A percentile compares a stretch with the other conserved stretches of the same genome.
These are phyloP conservation scores for Drosophila azteca DNA, from an alignment of 1,140 invertebrate genomes.

Conservation along the genomic window DNA sequence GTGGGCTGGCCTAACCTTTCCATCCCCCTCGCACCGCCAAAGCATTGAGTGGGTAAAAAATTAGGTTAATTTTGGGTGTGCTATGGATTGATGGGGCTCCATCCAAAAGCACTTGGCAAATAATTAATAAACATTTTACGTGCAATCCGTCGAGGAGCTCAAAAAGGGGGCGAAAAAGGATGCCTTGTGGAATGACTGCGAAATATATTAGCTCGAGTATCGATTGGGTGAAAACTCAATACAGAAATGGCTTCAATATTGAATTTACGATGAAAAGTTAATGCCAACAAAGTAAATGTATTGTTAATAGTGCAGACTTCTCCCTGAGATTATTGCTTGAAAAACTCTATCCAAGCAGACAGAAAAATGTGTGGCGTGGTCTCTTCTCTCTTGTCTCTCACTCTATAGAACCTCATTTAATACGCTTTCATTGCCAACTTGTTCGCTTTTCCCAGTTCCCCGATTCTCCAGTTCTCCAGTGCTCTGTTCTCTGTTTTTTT, in stretches of 20 bases:
- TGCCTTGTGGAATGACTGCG: not conserved
- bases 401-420: constrained; percentile 30
- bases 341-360: no score
- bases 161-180: constrained; percentile 11
- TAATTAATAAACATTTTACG: constrained; percentile 69
- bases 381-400: not conserved
- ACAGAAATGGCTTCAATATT: no score
- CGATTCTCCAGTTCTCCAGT: constrained; percentile 9
- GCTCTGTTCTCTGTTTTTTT: constrained; percentile 24
- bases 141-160: not conserved
- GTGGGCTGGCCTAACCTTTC: constrained; percentile 27
- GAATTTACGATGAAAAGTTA: no score
- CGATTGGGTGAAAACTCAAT: not conserved
- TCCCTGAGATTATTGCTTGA: no score
- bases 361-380: no score
- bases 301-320: no score
- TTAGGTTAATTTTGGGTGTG: constrained; percentile 74
- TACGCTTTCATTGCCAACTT: constrained; percentile 42
- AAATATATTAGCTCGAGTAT: constrained; percentile 4
- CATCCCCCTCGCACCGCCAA: not conserved
- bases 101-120: constrained; percentile 77
- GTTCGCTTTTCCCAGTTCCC: constrained; percentile 11
- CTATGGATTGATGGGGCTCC: constrained; percentile 65
- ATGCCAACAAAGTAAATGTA: no score
- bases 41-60: constrained; percentile 63